Base-by-base conservation (phyloP, 2,888 invertebrate species). In the Callyntrura sp. region DNA sequence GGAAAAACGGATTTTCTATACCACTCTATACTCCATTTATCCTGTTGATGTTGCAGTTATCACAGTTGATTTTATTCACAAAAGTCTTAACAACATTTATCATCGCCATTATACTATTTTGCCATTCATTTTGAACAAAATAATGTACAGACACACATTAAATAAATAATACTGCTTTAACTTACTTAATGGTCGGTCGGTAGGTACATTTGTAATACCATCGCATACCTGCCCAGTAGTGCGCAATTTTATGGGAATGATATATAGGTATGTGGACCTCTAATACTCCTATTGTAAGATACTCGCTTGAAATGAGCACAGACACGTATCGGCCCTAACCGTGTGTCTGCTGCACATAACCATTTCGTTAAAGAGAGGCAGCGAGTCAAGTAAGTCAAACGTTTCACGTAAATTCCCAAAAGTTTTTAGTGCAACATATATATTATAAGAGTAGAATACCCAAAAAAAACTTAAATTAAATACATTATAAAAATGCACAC, bases 341-440 rank as follows among this genome's bases (percentile, higher is more conserved):
- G n/a, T n/a, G n/a, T n/a, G n/a, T n/a, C n/a, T n/a, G n/a, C n/a
- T n/a, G n/a, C n/a, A 35, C 35, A 65, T 28, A 20, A 65, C 65
- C 28, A 17, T 3, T 9, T 20, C 62, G 62, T 12, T 23, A n/a
- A 57, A 14, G 17, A 57, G 5, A 65, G 28, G 65, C 20, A 73
- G 14, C 48, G 14, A 48, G 73, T 48, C 73, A 73, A 73, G 73
- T 23, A 48, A 73, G 73, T 73, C 73, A 73, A 73, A 48, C 73
- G 48, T 48, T 73, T 73, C 20, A 73, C 17, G 70, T 45, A 70
- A 35, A 70, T 20, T 73, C 43, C 3, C 23, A 23, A 25, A 11
- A 65, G n/a, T 60, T 17, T 8, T 17, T 8, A 17, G 57, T 9
- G 51, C 51, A 51, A n/a, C 9, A 23, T 5, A 62, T n/a, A n/a